phyloP scores from a whole-genome alignment of 2,113 vertebrate species.

The Nesoenas mayeri region DNA sequence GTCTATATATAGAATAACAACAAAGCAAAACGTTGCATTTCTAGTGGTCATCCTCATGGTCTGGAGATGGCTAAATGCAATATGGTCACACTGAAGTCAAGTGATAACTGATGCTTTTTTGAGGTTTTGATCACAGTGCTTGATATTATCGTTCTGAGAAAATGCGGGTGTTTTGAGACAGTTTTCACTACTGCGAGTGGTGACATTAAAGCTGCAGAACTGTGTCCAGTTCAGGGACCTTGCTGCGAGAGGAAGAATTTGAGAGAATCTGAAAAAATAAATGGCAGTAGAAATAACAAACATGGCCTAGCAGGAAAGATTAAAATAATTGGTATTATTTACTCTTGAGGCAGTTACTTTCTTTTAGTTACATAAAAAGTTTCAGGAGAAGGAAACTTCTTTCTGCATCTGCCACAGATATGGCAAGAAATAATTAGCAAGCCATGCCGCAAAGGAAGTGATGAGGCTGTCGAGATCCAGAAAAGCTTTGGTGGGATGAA shows the following conservation, averaged over 20 bases:
- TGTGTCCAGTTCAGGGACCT: neutral
- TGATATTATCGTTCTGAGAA: neutral
- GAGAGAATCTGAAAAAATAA: neutral
- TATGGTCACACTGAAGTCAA: too few species aligned
- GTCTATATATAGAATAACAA: neutral
- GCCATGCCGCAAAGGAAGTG: neutral
- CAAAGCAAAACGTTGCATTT: neutral
- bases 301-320: neutral
- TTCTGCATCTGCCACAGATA: neutral
- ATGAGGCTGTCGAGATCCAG: accelerated
- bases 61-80: neutral
- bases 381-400: neutral
- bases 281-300: neutral
- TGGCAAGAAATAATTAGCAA: neutral
- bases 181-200: neutral
- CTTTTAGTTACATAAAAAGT: neutral
- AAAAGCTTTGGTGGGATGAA: neutral
- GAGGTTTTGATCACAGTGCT: neutral
- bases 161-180: neutral
- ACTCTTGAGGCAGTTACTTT: neutral
- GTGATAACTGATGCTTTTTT: neutral
- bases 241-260: neutral
- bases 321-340: neutral
- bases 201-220: neutral
- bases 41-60: neutral